Evolutionary conservation across 2,113 vertebrate species (phyloP).

Genomic region (Hydropotes inermis): DNA sequence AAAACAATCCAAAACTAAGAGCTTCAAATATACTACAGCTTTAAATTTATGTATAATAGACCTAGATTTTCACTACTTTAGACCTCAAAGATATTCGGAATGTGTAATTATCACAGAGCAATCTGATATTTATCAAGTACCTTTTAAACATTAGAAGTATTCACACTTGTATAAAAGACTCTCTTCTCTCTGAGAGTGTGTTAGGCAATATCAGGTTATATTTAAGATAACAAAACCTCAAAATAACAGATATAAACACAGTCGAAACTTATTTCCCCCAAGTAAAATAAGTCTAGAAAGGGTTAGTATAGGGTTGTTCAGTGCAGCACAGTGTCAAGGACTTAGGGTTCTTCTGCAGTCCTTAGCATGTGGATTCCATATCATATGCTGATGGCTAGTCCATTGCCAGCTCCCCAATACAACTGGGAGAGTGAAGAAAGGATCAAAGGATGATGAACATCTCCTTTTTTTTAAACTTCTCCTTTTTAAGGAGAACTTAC

Average conservation of each 20-base stretch:
- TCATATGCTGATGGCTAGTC: neutral
- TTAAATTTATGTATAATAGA: neutral
- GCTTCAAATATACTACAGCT: neutral
- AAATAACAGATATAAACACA: neutral
- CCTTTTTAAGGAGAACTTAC: neutral
- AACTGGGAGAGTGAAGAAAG: neutral
- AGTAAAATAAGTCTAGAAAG: neutral
- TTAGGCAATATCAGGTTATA: neutral
- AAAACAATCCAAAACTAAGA: neutral
- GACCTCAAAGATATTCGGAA: neutral
- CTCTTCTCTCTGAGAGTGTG: neutral
- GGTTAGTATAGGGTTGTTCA: neutral
- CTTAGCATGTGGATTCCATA: neutral
- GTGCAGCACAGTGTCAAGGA: neutral
- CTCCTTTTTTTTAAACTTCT: neutral
- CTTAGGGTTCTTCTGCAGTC: neutral
- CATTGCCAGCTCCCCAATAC: neutral
- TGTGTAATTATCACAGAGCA: neutral
- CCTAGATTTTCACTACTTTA: neutral
- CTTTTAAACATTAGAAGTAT: neutral
- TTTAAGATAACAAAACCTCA: neutral
- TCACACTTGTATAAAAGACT: neutral
- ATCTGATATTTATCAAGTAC: neutral
- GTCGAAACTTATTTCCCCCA: neutral
- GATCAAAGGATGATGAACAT: neutral